Base-by-base conservation (phyloP, 1,140 invertebrate species). In the Latrodectus geometricus region DNA sequence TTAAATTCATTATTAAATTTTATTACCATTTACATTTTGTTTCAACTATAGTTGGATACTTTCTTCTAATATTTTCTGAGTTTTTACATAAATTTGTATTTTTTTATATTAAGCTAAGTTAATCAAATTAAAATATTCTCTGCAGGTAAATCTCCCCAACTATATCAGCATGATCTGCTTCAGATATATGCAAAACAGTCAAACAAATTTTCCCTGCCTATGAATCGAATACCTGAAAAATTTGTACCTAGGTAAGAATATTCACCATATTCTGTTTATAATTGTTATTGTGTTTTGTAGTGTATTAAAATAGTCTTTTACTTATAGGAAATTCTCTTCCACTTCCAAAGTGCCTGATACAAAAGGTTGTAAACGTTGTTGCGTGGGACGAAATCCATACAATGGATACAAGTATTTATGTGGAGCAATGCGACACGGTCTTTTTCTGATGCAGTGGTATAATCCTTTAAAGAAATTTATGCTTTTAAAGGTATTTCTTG, bases 391-490 rank as follows among this genome's bases (percentile, higher is more conserved):
- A 70, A 99, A 99, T 92, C 97, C 97, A 2, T 99, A 98, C 92
- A 99, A 99, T 92, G 97, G 97, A 50, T 99, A 99, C 91, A 97
- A 98, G 91, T 99, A 99, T 92, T 92, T 99, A 50, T 99, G 97
- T 92, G 98, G 97, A 9, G 97, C 97, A 15, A 95, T 97, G 88
- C 94, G 95, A 12, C 94, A 93, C 80, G 96, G 97, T n/a, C 95
- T 99, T 87, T 98, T 99, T 91, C 93, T 99, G 68, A 99, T 99
- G 97, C 98, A 99, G 93, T 99, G 98, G 98, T 99, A 99, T 91
- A 98, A 99, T 91, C 98, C 98, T n/a, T 93, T 99, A 14, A 97
- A 98, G 91, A 99, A 99, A 92, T 99, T 99, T 91, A 99, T 99
- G 97, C 93, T 98, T 89, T 92, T 99, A 69, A 99, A 99, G 94